Evolutionary conservation across 1,140 invertebrate genomes (phyloP), one percentile per base, ranked within the genome.

Genomic region (Macrobrachium rosenbergii): DNA sequence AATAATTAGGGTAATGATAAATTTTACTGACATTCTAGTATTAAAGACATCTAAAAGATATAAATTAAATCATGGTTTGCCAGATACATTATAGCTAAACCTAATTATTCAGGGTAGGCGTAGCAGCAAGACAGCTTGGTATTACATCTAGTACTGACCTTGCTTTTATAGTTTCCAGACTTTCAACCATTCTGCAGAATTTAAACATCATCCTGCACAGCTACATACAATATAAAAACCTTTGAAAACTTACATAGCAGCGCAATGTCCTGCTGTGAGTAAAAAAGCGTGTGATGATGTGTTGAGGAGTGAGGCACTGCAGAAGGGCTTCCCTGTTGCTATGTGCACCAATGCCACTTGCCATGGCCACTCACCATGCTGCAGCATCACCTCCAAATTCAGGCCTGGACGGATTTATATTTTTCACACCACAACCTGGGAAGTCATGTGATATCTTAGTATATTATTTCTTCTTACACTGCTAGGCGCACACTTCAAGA

Each of bases 271-370:
- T 21, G 82, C 82, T 2, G 82, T 83, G 23, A 83, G 67, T 12
- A 83, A 45, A 43, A n/a, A 75, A 83, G 23, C 64, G 82, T 14
- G 16, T 83, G 82, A 62, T 75, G 82, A 83, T 14, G 16, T 83
- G 82, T 75, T 75, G 82, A 83, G 45, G 2, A 83, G 69, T 5
- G 82, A 75, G 23, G 69, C 82, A 3, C 82, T 69, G 16, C 82
- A 83, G 58, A 62, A 83, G 69, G 69, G 58, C 11, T 23, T n/a
- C 58, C 64, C 64, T 16, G 82, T 73, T 17, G 82, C 67, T 2
- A 58, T 67, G 21, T 83, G 82, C 2, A 83, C 52, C 52, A 83
- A 45, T 21, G 82, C 82, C 16, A 23, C 82, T 28, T 75, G 52
- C 82, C 82, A 83, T 2, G 82, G 82, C 82, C 82, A 83, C 43